Percentiles rank a stretch among this genome's conserved stretches.
phyloP scores from a whole-genome alignment of 2,113 vertebrate genomes.

The Accipiter cooperii region DNA sequence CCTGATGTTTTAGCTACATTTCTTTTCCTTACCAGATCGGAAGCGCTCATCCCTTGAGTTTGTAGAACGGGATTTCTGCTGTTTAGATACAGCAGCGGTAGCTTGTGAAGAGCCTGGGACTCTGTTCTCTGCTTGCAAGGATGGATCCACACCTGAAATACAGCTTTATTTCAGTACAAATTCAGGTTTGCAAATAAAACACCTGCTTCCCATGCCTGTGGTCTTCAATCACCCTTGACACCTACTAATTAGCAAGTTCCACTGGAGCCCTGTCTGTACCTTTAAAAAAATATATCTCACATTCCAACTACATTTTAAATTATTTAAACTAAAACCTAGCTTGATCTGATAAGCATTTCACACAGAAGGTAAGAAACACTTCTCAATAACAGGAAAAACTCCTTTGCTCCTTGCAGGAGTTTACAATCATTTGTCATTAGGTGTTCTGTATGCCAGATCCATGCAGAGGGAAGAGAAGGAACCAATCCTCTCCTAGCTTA shows the following conservation, averaged over 20 bases:
- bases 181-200: neutral
- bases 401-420: neutral
- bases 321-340: neutral
- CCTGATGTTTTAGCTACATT: neutral
- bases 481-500: neutral
- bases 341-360: neutral
- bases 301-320: neutral
- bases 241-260: neutral
- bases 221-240: neutral
- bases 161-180: neutral
- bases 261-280: neutral
- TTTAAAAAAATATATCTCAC: neutral
- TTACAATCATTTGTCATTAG: neutral
- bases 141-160: conserved; percentile 87
- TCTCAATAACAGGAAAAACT: neutral
- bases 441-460: neutral
- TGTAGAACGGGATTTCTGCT: conserved; percentile 80
- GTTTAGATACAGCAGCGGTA: conserved; percentile 67
- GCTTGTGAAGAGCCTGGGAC: conserved; percentile 75
- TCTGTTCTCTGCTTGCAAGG: conserved; percentile 84
- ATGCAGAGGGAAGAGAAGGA: neutral
- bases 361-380: neutral
- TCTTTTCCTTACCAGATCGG: conserved; percentile 82
- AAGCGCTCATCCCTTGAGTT: conserved; percentile 91
- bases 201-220: rapidly evolving